Base-by-base conservation (phyloP, 2,888 invertebrate genomes). In the Shargacucullia verbasci region DNA sequence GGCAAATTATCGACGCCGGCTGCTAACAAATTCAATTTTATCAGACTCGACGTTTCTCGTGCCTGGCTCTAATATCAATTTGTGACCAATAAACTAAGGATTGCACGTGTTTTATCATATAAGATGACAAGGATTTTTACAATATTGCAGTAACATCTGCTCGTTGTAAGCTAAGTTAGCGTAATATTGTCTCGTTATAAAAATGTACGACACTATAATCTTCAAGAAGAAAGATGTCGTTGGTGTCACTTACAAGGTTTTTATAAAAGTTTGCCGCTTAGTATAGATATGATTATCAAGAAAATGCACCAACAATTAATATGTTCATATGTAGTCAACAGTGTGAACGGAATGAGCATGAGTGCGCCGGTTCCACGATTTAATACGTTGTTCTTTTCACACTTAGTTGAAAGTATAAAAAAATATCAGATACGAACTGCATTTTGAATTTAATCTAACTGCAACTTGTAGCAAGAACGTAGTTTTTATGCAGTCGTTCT, bases 11-110 rank as follows among this genome's bases (percentile, higher is more conserved):
- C 49, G 77, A 46, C 73, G 67, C 60, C 71, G 73, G 61, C 76
- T 73, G 74, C 66, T 76, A 68, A 73, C 61, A 83, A 84, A 84
- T 84, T 82, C 55, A 77, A 84, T 85, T 85, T 62, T 50, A 57
- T 75, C 65, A 34, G 57, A 67, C 54, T 65, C 67, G 59, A 63
- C 61, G 59, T 56, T 69, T 59, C 53, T 66, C 53, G 53, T 59
- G 52, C 38, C 48, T 50, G 58, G 25, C 35, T 53, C 40, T 54
- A 54, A 67, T 66, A 56, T 41, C 43, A 58, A 59, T 55, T 38
- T 59, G 25, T 45, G 39, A 49, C 39, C 56, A 62, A 59, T 59
- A 69, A 50, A 48, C 47, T 54, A 48, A 37, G 39, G 44, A 60
- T 63, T 55, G 41, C 37, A 54, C 44, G 39, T 38, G 31, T 45